Evolutionary conservation across 1,140 invertebrate genomes (phyloP).

Genomic region (Aphelenchoides fujianensis): DNA sequence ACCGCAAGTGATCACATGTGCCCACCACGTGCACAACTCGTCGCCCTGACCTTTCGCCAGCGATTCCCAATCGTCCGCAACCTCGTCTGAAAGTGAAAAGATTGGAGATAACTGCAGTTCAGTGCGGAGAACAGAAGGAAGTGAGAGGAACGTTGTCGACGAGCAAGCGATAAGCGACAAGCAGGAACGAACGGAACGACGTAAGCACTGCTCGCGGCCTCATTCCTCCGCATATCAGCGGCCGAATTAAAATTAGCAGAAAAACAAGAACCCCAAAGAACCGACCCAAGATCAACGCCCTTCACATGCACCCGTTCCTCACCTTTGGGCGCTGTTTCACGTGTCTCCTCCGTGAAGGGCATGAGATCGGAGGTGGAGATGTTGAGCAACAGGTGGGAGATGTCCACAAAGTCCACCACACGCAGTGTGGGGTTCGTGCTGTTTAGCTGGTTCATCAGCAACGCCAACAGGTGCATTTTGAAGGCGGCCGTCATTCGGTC

Average conservation of each 20-base stretch:
- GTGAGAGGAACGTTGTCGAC: neutral
- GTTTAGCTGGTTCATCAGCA: slow-evolving; percentile 41
- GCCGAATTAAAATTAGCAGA: no score
- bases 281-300: neutral
- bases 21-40: slow-evolving; percentile 60
- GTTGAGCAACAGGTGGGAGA: slow-evolving; percentile 51
- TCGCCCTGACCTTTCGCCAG: slow-evolving; percentile 40
- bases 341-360: slow-evolving; percentile 22
- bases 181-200: neutral
- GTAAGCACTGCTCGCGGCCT: no score
- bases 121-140: no score
- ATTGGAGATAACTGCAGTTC: no score
- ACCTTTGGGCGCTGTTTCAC: slow-evolving; percentile 3
- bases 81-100: neutral
- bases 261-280: slow-evolving; percentile 9
- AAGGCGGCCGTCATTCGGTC: slow-evolving; percentile 52
- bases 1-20: slow-evolving; percentile 58
- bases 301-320: neutral
- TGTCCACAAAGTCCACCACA: slow-evolving; percentile 56
- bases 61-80: slow-evolving; percentile 31
- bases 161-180: no score
- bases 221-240: no score
- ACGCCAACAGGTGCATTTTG: slow-evolving; percentile 55
- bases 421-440: slow-evolving; percentile 19
- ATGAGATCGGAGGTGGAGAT: slow-evolving; percentile 41